Evolutionary conservation across 1,140 invertebrate genomes (phyloP).

Genomic region (Heliothis subflexa): DNA sequence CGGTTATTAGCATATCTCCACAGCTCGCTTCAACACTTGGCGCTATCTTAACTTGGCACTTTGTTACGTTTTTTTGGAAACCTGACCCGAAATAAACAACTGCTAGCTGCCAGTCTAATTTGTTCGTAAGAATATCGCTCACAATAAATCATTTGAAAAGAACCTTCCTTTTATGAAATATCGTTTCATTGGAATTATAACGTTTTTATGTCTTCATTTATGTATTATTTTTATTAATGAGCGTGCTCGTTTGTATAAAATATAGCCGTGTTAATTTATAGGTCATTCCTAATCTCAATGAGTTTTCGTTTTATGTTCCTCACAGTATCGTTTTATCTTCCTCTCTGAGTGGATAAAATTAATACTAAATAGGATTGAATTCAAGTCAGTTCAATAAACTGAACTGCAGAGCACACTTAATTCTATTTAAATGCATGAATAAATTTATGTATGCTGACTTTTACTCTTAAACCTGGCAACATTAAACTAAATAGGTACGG

Average conservation of each 20-base stretch:
- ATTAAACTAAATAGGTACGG: no score
- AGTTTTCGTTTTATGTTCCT: constrained; percentile 13
- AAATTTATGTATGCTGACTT: constrained; percentile 9
- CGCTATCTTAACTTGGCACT: constrained; percentile 33
- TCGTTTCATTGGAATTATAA: constrained; percentile 4
- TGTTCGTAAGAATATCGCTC: constrained; percentile 11
- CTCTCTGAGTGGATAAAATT: constrained; percentile 13
- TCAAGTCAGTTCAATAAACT: constrained; percentile 26
- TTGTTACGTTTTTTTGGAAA: constrained; percentile 7
- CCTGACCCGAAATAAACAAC: constrained; percentile 11
- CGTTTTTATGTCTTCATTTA: constrained; percentile 26
- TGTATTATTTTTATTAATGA: constrained; percentile 27
- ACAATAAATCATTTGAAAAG: constrained; percentile 2
- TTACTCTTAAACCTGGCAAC: background rate
- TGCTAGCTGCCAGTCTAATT: constrained; percentile 18
- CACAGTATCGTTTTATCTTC: constrained; percentile 12
- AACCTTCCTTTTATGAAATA: constrained; percentile 6
- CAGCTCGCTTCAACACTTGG: constrained; percentile 41
- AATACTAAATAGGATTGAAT: constrained; percentile 26
- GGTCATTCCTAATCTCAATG: constrained; percentile 23
- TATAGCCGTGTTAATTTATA: constrained; percentile 30
- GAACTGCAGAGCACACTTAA: background rate
- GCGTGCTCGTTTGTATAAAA: constrained; percentile 22
- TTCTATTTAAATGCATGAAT: constrained; percentile 26
- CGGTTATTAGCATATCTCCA: constrained; percentile 54